Evolutionary conservation across 2,113 vertebrate genomes (phyloP).

Genomic region (Brevimyrus niger): DNA sequence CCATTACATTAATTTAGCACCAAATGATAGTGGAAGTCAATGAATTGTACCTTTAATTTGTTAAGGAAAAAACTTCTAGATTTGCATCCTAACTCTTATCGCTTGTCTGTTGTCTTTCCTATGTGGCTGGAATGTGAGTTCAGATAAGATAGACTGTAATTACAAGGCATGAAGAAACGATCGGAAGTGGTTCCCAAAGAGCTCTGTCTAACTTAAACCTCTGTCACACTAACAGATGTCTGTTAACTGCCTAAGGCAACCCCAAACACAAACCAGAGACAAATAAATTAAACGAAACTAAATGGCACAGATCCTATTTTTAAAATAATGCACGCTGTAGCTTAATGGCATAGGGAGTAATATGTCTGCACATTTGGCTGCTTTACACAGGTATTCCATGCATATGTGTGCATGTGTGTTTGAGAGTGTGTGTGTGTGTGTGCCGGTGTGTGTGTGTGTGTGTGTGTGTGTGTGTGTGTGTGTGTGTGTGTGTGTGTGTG

Average conservation of each 20-base stretch:
- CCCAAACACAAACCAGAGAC: conserved; percentile 13
- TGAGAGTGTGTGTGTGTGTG: conserved; percentile 14
- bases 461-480: conserved; percentile 26
- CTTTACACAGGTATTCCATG: not conserved
- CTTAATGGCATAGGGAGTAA: not conserved
- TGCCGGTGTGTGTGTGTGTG: conserved; percentile 32
- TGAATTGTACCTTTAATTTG: not conserved
- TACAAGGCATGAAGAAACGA: conserved; percentile 20
- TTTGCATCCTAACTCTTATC: conserved; percentile 17
- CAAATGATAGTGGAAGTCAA: not conserved
- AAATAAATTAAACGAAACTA: conserved; percentile 6
- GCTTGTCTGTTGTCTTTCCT: conserved; percentile 15
- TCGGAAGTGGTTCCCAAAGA: conserved; percentile 21
- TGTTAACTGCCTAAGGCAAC: conserved; percentile 11
- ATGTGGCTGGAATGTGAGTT: conserved; percentile 16
- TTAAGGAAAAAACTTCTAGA: not conserved
- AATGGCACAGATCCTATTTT: not conserved
- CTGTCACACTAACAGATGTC: conserved; percentile 15
- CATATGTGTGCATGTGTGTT: conserved; percentile 9
- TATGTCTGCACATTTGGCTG: not conserved
- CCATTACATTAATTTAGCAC: not conserved
- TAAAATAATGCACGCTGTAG: not conserved
- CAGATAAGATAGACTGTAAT: conserved; percentile 23
- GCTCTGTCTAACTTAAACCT: conserved; percentile 16
- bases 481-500: conserved; percentile 8